These are phyloP conservation scores for Lithobates sylvaticus DNA, from an alignment of 2,797 vertebrate species.

Conservation along the genomic window DNA sequence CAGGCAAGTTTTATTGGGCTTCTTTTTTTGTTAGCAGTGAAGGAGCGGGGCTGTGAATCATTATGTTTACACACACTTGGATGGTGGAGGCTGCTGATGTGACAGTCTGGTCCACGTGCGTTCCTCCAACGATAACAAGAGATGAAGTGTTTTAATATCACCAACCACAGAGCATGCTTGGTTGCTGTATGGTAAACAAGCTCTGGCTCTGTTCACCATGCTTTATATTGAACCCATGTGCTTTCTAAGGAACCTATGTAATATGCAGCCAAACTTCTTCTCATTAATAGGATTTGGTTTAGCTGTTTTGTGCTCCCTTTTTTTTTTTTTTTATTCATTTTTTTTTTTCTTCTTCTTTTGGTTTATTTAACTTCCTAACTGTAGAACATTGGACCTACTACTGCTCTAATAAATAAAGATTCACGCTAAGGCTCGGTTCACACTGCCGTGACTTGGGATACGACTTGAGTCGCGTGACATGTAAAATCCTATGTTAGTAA, in stretches of 20 bases:
- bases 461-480: too few relatives aligned
- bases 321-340: too few relatives aligned
- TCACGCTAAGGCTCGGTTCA: neutral
- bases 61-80: constrained; percentile 52
- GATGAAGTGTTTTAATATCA: constrained; percentile 41
- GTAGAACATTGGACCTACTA: neutral
- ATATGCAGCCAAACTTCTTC: constrained; percentile 5
- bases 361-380: neutral
- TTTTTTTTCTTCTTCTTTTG: neutral
- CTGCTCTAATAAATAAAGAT: neutral
- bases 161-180: constrained; percentile 47
- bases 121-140: constrained; percentile 17
- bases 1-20: constrained; percentile 4
- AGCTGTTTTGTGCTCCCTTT: neutral
- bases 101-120: constrained; percentile 35
- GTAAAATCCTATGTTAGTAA: too few relatives aligned
- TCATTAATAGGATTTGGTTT: neutral
- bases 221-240: constrained; percentile 21
- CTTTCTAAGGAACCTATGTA: constrained; percentile 5
- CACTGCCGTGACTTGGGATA: too few relatives aligned
- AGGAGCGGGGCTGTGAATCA: constrained; percentile 45
- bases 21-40: constrained; percentile 12
- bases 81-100: constrained; percentile 37
- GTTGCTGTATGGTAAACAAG: constrained; percentile 50
- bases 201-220: constrained; percentile 20